These are phyloP conservation scores for Drosophila eugracilis DNA, from an alignment of 1,140 invertebrate genomes.

Conservation along the genomic window DNA sequence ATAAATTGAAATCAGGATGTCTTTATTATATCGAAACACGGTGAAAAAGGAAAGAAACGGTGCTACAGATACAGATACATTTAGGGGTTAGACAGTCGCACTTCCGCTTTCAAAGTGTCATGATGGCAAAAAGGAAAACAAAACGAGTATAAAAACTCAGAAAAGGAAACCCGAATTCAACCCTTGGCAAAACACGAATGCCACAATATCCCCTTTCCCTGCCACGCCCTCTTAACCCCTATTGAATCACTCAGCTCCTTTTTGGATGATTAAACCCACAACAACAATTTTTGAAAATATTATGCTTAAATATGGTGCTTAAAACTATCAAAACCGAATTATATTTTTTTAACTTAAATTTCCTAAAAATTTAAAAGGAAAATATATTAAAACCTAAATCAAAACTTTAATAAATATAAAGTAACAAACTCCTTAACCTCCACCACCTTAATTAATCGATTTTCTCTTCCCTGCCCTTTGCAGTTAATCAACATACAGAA, in stretches of 20 bases:
- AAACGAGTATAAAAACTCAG: constrained; percentile 16
- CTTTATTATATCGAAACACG: constrained; percentile 63
- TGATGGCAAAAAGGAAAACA: constrained; percentile 13
- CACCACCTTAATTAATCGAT: constrained; percentile 7
- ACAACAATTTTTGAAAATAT: neutral
- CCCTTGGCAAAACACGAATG: constrained; percentile 34
- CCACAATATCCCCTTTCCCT: constrained; percentile 6
- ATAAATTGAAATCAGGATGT: constrained; percentile 81
- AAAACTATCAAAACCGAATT: neutral
- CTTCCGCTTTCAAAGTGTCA: constrained; percentile 40
- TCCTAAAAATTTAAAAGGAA: too few relatives aligned
- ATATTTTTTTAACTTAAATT: too few relatives aligned
- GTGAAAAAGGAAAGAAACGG: constrained; percentile 17
- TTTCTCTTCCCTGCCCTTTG: constrained; percentile 10
- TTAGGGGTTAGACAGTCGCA: constrained; percentile 15
- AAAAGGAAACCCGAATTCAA: constrained; percentile 33
- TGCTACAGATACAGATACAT: constrained; percentile 10
- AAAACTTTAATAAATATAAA: too few relatives aligned
- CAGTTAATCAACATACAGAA: constrained; percentile 67
- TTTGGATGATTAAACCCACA: neutral
- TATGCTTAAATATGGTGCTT: neutral
- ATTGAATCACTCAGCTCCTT: neutral
- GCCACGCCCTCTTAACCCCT: constrained; percentile 41
- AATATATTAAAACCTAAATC: too few relatives aligned
- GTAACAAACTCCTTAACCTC: too few relatives aligned